These are phyloP conservation scores for Sardina pilchardus DNA, from an alignment of 2,113 vertebrate genomes.

Conservation along the genomic window DNA sequence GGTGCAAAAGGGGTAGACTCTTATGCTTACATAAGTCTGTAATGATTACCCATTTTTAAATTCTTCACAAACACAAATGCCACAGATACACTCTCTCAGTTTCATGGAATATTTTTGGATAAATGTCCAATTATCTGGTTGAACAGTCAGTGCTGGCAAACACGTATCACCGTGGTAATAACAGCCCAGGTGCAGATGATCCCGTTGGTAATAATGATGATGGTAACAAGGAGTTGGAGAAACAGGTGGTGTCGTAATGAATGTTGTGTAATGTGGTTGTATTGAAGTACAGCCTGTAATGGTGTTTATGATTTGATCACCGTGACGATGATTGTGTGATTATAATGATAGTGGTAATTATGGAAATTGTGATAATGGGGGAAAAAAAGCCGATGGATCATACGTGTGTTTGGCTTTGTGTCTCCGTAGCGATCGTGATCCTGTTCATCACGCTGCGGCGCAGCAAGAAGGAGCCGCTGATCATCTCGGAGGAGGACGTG, in stretches of 20 bases:
- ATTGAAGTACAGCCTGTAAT: neutral
- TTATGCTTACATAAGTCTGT: neutral
- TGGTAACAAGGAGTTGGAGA: neutral
- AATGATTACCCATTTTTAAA: neutral
- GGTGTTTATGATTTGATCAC: neutral
- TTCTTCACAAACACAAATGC: neutral
- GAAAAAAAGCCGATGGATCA: neutral
- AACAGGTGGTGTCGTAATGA: neutral
- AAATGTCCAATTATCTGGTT: neutral
- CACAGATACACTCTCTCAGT: neutral
- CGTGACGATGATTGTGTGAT: neutral
- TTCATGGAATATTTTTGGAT: neutral
- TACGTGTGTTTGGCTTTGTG: conserved; percentile 34
- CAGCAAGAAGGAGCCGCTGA: conserved; percentile 84
- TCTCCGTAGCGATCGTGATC: conserved; percentile 77
- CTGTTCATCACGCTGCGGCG: conserved; percentile 81
- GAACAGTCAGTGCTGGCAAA: neutral
- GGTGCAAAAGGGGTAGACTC: neutral
- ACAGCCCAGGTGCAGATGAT: neutral
- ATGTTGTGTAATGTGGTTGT: neutral
- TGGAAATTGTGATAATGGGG: neutral
- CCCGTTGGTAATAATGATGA: neutral
- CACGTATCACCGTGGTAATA: neutral
- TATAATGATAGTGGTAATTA: neutral
- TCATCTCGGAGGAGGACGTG: conserved; percentile 85